Evolutionary conservation across 1,140 invertebrate genomes (phyloP).

Genomic region (Frieseomelitta varia): DNA sequence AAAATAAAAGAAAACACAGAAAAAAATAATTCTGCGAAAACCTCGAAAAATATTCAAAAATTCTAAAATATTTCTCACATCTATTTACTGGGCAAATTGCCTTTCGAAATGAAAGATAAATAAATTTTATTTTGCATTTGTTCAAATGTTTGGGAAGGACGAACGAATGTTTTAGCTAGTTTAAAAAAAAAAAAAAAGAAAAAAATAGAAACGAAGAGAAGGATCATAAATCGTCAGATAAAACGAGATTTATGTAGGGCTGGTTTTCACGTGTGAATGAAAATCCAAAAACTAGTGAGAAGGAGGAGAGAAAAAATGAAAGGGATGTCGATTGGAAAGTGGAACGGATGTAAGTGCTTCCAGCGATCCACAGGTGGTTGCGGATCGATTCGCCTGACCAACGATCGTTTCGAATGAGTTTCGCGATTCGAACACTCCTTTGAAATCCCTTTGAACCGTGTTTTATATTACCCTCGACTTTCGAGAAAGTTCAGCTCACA

Average conservation of each 20-base stretch:
- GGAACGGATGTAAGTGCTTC: neutral
- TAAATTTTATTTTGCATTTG: no score
- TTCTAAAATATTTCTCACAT: neutral
- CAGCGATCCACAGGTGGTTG: conserved; percentile 59
- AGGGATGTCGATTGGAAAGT: neutral
- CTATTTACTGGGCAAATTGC: no score
- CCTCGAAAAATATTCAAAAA: neutral
- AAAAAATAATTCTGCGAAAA: neutral
- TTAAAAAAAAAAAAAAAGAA: neutral
- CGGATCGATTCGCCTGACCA: conserved; percentile 21
- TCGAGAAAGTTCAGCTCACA: neutral
- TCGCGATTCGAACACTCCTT: neutral
- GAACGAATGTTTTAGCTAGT: neutral
- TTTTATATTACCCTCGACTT: neutral
- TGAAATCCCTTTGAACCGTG: no score
- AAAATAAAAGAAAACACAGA: neutral
- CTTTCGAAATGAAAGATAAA: no score
- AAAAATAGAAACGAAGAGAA: neutral
- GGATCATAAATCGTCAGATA: neutral
- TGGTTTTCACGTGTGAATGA: neutral
- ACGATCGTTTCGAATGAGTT: conserved; percentile 31
- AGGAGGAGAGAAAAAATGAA: neutral
- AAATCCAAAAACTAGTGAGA: neutral
- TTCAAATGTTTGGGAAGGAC: neutral
- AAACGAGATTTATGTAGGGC: neutral